These are phyloP conservation scores for Peromyscus californicus DNA, from an alignment of 2,113 vertebrate species.

Conservation along the genomic window DNA sequence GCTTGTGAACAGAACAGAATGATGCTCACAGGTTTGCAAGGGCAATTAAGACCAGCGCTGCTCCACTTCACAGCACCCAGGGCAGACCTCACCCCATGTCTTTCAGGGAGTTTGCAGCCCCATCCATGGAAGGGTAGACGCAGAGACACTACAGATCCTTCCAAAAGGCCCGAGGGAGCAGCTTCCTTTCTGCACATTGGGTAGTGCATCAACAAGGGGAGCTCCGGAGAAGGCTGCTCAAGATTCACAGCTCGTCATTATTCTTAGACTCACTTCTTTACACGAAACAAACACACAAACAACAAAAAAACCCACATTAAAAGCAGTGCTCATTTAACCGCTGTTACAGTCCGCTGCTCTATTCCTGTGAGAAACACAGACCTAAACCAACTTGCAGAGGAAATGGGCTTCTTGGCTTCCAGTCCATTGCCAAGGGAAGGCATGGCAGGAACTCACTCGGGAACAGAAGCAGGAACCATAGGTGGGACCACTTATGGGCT, in stretches of 20 bases:
- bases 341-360: not conserved
- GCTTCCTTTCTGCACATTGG: not conserved
- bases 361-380: not conserved
- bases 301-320: not conserved
- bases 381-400: not conserved
- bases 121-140: not conserved
- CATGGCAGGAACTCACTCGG: not conserved
- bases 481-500: not conserved
- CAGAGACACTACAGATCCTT: not conserved
- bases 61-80: not conserved
- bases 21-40: not conserved
- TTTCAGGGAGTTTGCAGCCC: not conserved
- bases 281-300: not conserved
- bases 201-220: not conserved
- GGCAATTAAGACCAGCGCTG: not conserved
- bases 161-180: not conserved
- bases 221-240: not conserved
- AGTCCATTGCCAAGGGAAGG: not conserved
- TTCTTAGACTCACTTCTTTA: not conserved
- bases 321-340: slow-evolving; percentile 1
- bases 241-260: not conserved
- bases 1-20: not conserved
- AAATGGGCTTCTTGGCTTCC: not conserved
- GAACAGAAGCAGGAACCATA: not conserved
- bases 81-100: not conserved